Evolutionary conservation across 92 coral and sea anemone species (phyloP).

Genomic region (Phenganax stokvisi): DNA sequence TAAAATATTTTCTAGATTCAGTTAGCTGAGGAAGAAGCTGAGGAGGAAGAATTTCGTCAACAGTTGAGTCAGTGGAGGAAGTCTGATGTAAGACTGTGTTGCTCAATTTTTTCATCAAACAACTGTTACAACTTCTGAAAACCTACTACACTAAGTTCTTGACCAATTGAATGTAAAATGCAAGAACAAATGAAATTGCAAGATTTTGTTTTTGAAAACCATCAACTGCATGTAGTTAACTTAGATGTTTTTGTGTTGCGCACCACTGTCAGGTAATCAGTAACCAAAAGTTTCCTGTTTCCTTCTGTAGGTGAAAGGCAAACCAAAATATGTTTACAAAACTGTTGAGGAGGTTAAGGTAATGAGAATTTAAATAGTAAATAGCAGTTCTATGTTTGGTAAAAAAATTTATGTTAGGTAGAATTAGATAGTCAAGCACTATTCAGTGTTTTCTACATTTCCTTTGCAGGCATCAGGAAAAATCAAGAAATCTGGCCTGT

Average conservation of each 20-base stretch:
- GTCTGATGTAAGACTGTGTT: slow-evolving; percentile 45
- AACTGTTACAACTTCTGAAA: slow-evolving; percentile 26
- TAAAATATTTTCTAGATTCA: slow-evolving; percentile 42
- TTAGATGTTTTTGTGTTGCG: background rate
- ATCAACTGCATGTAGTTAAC: too few species aligned
- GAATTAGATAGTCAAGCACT: background rate
- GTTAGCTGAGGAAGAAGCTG: slow-evolving; percentile 79
- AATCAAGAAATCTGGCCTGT: slow-evolving; percentile 26
- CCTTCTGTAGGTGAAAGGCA: slow-evolving; percentile 43
- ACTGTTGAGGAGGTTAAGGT: slow-evolving; percentile 99
- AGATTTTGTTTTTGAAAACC: too few species aligned
- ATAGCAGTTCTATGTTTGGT: background rate
- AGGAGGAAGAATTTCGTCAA: slow-evolving; percentile 70
- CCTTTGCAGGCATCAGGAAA: slow-evolving; percentile 24
- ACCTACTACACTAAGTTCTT: background rate
- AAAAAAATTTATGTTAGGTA: background rate
- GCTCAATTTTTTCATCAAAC: background rate
- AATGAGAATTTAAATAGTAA: background rate
- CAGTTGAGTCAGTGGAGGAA: slow-evolving; percentile 95
- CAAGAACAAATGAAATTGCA: too few species aligned
- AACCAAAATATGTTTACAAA: slow-evolving; percentile 93
- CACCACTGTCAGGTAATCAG: background rate
- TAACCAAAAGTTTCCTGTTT: slow-evolving; percentile 13
- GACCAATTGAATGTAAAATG: background rate
- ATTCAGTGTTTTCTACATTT: background rate